Conservation (phyloP, 2,113 vertebrate genomes). For the Octodon degus region DNA sequence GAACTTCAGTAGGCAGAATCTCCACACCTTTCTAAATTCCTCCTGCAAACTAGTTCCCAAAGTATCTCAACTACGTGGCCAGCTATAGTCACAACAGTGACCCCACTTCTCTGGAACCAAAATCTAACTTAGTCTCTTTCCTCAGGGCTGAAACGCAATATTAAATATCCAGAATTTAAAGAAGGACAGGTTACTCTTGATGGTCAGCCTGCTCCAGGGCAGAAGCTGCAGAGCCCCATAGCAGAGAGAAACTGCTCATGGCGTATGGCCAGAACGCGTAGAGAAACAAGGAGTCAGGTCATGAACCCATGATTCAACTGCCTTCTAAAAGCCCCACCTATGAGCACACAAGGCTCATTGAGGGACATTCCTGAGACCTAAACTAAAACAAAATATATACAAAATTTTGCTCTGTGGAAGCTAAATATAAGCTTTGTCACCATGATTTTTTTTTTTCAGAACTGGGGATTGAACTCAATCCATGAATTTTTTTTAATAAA, state of each 20-base stretch:
- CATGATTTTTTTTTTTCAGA: not conserved
- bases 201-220: not conserved
- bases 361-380: not conserved
- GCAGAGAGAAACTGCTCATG: not conserved
- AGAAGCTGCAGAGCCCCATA: not conserved
- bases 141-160: not conserved
- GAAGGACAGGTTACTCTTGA: not conserved
- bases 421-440: slow-evolving; percentile 31
- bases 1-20: not conserved
- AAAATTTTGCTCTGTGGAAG: slow-evolving; percentile 32
- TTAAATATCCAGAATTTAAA: not conserved
- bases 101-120: not conserved
- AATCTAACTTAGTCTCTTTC: not conserved
- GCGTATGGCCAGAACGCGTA: not conserved
- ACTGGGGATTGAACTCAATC: not conserved
- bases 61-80: not conserved
- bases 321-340: not conserved
- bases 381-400: not conserved
- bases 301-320: not conserved
- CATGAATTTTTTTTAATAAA: slow-evolving; percentile 28
- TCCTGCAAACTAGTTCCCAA: not conserved
- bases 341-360: not conserved
- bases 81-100: not conserved
- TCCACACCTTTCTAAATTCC: not conserved
- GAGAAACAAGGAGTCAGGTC: not conserved